Evolutionary conservation across 2,113 vertebrate species (phyloP).

Genomic region (Nestor notabilis): DNA sequence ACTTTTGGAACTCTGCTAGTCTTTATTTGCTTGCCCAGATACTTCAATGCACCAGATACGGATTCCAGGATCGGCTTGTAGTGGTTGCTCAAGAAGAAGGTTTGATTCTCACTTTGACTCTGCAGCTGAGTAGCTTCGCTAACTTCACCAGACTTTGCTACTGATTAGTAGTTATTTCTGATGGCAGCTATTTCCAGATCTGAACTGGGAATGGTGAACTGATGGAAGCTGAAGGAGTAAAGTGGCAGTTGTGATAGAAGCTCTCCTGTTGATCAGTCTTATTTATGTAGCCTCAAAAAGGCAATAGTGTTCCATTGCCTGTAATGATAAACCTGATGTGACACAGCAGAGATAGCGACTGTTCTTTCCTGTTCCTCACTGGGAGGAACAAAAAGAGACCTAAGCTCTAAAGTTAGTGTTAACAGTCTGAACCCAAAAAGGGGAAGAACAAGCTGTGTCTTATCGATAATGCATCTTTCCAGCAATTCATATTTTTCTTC

Average conservation of each 20-base stretch:
- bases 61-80: neutral
- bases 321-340: neutral
- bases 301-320: neutral
- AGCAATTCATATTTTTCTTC: neutral
- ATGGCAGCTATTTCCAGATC: neutral
- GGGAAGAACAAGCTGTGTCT: neutral
- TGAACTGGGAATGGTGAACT: neutral
- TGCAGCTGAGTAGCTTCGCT: neutral
- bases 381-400: neutral
- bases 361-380: neutral
- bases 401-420: neutral
- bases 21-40: neutral
- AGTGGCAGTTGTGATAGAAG: neutral
- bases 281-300: neutral
- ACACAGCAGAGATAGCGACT: neutral
- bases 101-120: neutral
- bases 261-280: neutral
- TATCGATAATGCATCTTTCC: neutral
- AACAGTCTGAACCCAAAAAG: neutral
- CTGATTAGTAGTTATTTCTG: neutral
- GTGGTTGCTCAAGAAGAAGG: neutral
- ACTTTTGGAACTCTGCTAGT: neutral
- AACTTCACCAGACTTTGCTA: neutral
- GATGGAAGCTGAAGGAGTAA: neutral
- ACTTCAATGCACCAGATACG: rapidly evolving